Evolutionary conservation across 2,888 invertebrate species (phyloP), one percentile per base, ranked within the genome.

Genomic region (Drosophila cracens): DNA sequence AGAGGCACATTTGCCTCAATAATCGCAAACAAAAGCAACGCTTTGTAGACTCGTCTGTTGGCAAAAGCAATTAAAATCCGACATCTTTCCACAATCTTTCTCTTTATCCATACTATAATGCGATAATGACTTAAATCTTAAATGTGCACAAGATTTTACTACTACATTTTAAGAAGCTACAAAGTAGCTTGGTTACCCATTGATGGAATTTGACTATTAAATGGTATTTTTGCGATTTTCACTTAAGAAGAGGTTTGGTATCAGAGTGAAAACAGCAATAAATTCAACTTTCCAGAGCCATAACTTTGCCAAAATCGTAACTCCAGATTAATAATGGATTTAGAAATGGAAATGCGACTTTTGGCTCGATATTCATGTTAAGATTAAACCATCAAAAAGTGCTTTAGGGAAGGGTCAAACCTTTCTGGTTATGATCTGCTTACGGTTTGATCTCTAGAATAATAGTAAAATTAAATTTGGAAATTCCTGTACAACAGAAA

Each of bases 1-100:
- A 34, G 33, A 25, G 5, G 13, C 2, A 25, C n/a, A 43, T 56
- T 59, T 48, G 21, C 49, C 38, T 13, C 36, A 40, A 51, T 11
- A 31, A 29, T 40, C 40, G 16, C 16, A 40, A 58, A 70, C 70
- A 70, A 70, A 58, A 33, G 57, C 49, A 57, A 4, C 31, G 43
- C 43, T 40, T n/a, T 67, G 33, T 49, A 18, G 51, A 51, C 70
- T 43, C 21, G 43, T 69, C 69, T 40, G 34, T 40, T 25, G 7
- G n/a, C 21, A 56, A 69, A 43, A 51, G 49, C 69, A 56, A 40
- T 69, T 40, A 11, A 40, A 34, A 29, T 49, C 11, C 34, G 21
- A 29, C 10, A 40, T 18, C 0, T 56, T 33, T 33, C 33, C 33
- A n/a, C 8, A 25, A 4, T 25, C 25, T 25, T 25, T 0, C 21